Evolutionary conservation across 2,797 vertebrate species (phyloP).

Genomic region (Iguana delicatissima): DNA sequence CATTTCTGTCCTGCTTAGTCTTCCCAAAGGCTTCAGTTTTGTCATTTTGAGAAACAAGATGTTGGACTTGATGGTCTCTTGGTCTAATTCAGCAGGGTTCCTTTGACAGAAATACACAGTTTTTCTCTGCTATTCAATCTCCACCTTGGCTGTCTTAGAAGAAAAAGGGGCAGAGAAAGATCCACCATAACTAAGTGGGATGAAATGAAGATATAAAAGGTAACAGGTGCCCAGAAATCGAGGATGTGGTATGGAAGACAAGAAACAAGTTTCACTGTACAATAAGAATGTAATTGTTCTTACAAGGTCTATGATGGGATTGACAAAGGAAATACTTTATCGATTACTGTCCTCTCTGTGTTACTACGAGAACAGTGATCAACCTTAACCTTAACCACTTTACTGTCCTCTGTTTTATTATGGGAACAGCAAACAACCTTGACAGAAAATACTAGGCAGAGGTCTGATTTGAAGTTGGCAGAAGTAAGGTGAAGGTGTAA

Average conservation of each 20-base stretch:
- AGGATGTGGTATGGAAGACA: neutral
- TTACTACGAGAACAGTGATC: neutral
- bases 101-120: neutral
- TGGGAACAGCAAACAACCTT: neutral
- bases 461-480: too few species aligned
- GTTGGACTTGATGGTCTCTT: too few species aligned
- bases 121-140: neutral
- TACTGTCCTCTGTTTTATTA: neutral
- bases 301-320: neutral
- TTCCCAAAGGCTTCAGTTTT: neutral
- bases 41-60: neutral
- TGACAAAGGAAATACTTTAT: neutral
- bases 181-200: neutral
- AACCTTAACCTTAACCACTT: too few species aligned
- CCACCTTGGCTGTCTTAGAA: neutral
- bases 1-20: neutral
- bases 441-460: too few species aligned
- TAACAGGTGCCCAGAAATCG: neutral
- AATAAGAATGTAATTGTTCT: neutral
- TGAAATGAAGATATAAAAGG: neutral
- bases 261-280: neutral
- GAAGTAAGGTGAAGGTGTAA: neutral
- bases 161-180: neutral
- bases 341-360: neutral
- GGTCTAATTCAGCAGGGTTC: neutral